Evolutionary conservation across 2,888 invertebrate genomes (phyloP).

Genomic region (Ommatoiulus sabulosus): DNA sequence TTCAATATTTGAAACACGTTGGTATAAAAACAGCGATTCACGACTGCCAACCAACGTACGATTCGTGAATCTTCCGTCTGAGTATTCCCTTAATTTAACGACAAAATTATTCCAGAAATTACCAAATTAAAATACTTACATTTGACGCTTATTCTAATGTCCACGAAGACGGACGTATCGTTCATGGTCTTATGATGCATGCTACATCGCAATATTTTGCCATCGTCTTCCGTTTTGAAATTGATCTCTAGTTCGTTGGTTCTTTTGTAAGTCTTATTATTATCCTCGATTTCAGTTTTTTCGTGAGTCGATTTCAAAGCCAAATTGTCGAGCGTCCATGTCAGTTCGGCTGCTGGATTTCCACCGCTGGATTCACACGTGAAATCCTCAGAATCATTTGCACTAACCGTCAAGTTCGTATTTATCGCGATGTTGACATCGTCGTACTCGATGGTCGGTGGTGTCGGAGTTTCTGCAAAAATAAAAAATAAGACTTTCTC

Average conservation of each 20-base stretch:
- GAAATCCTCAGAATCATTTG: not conserved
- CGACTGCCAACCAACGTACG: too few relatives aligned
- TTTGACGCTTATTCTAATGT: slow-evolving; percentile 10
- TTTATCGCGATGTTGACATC: not conserved
- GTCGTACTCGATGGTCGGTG: not conserved
- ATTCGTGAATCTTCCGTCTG: too few relatives aligned
- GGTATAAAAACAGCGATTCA: too few relatives aligned
- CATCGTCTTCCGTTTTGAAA: slow-evolving; percentile 37
- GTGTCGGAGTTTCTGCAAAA: not conserved
- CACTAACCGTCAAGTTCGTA: not conserved
- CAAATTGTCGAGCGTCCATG: slow-evolving; percentile 2
- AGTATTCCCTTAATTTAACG: too few relatives aligned
- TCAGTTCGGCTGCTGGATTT: slow-evolving; percentile 44
- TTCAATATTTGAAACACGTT: too few relatives aligned
- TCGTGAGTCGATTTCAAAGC: not conserved
- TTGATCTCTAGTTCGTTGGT: slow-evolving; percentile 8
- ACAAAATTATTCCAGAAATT: too few relatives aligned
- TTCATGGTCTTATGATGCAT: slow-evolving; percentile 46
- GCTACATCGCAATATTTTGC: slow-evolving; percentile 23
- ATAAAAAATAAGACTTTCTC: not conserved
- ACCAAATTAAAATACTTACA: slow-evolving; percentile 45
- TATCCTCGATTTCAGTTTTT: not conserved
- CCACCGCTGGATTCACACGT: slow-evolving; percentile 2
- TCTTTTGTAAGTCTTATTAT: slow-evolving; percentile 32
- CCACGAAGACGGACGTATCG: not conserved